Evolutionary conservation across 2,797 vertebrate genomes (phyloP), one percentile per base, ranked within the genome.

Genomic region (Typhlichthys subterraneus): DNA sequence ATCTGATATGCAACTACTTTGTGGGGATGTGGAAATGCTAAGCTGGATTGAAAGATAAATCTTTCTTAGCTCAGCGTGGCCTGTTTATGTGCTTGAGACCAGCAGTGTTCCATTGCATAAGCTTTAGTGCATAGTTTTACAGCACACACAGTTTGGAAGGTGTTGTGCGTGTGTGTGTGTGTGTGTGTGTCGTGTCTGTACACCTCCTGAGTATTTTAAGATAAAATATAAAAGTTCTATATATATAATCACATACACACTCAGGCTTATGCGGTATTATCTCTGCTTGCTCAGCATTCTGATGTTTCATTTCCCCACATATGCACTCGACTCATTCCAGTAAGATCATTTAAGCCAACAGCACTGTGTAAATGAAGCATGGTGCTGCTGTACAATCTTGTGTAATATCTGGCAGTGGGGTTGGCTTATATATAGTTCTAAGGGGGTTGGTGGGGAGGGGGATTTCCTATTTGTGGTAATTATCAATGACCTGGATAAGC

Each of bases 101-200:
- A 61, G 76, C 68, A 3, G 76, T 67, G 68, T 84, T 81, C 57
- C 50, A 52, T 78, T 80, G 58, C 67, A 75, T 19, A 12, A 65
- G 76, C 82, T 87, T 88, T 86, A 85, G 72, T 50, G 53, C 64
- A 59, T 73, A 72, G 81, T 78, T 80, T 75, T 57, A 11, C 59
- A 12, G 59, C 61, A 65, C 51, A 3, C 12, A 19, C 65, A 64
- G 48, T 71, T 72, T 61, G 69, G 47, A 48, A 48, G 6, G 47
- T 14, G 47, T 46, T 46, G 9, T 63, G 59, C 56, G 33, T 62
- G 94, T 94, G 72, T 95, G 19, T 19, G 19, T 97, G 19, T 97
- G 70, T 92, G 85, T 77, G 91, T 93, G 83, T 97, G 23, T 96
- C 81, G 93, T 71, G 75, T 89, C 89, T 0, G 88, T 86, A 65